Evolutionary conservation across 2,113 vertebrate species (phyloP), one percentile per base, ranked within the genome.

Genomic region (Neoarius graeffei): DNA sequence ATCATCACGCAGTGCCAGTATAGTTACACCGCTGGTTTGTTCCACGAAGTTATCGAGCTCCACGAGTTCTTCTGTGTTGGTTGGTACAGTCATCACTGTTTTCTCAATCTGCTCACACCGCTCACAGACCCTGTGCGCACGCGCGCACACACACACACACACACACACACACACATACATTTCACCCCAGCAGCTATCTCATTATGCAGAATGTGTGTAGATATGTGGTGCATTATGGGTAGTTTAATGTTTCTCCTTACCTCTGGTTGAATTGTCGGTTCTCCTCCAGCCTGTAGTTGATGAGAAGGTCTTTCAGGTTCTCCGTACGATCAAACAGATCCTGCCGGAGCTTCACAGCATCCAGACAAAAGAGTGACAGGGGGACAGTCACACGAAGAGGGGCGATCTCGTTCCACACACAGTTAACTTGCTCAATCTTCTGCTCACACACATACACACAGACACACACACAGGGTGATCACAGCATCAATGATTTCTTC

Each of bases 331-430:
- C 92, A 91, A 96, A 97, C 87, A 99, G 94, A 1, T 97, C 95
- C 27, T 96, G 92, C 74, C 98, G 97, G 86, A 99, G 93, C 0
- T 88, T 88, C 48, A 91, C 79, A n/a, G 96, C 91, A 50, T 96
- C 93, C 89, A 99, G 95, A 88, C 96, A 98, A 93, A 99, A 97
- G 95, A 99, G 92, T 62, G 96, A 96, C 89, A 99, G 90, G 4
- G 97, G 96, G 80, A 97, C 94, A 0, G 95, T 97, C 27, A 96
- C 60, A 48, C 89, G 95, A 94, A 98, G 93, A 4, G 94, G 96
- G 11, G 96, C 94, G 42, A 99, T 96, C 91, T 97, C 96, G 25
- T 74, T 92, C 91, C 93, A 93, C 88, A 97, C 42, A 2, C 93
- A 79, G 64, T 95, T 94, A 73, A 98, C 91, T 25, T 83, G 89